Base-by-base conservation (phyloP, 2,113 vertebrate genomes). In the Dissostichus mawsoni region DNA sequence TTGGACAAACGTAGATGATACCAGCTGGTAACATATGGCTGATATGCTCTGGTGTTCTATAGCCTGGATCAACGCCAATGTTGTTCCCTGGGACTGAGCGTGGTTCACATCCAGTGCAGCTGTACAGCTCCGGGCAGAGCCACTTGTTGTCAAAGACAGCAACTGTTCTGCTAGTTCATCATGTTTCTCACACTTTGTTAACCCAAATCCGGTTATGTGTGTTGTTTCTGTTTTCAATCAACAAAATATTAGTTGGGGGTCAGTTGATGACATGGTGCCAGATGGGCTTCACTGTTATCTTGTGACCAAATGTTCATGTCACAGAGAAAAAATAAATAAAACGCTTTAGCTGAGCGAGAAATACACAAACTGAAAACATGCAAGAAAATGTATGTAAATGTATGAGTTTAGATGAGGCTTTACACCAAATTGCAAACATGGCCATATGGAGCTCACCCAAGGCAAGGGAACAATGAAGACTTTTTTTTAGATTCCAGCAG, bases 101-200 rank as follows among this genome's bases (percentile, higher is more conserved):
- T 66, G 76, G 85, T 86, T 89, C 80, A 59, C 70, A 74, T 69
- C 83, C 66, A 82, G 62, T 67, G 68, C 83, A 89, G 80, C 81
- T 87, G 85, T 18, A 76, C 59, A 61, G 66, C 65, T 55, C 62
- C 2, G 55, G 44, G 64, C 50, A 67, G 9, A 62, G 64, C 48
- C 16, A 71, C 74, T 78, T 74, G 69, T 65, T 82, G 59, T 33
- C 53, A 80, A 77, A 77, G 57, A 71, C 51, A 3, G n/a, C 7
- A 58, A 75, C 66, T 6, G 36, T 74, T 80, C 36, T 70, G 74
- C 71, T 69, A 57, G 57, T 55, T 82, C 72, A 82, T 80, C 75
- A 65, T 58, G 5, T 79, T 74, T 71, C 47, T 70, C 52, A 17
- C 50, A 53, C 33, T 74, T 55, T 18, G 51, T 52, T n/a, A 25